These are phyloP conservation scores for Nothobranchius furzeri DNA, from an alignment of 2,113 vertebrate species.

Conservation along the genomic window DNA sequence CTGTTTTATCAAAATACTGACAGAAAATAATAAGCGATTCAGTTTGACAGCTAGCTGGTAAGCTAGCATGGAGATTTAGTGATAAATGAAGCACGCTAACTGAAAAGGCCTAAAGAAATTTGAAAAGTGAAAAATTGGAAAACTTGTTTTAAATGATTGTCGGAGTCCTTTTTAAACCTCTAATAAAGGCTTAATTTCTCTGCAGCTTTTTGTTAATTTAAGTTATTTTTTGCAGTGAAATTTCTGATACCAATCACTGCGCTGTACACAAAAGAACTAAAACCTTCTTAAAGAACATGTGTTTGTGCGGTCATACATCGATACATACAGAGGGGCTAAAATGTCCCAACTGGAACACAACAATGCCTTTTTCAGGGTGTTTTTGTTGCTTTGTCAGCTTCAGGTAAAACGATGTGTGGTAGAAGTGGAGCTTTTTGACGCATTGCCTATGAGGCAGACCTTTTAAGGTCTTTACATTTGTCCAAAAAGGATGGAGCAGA, in stretches of 20 bases:
- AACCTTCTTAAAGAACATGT: conserved; percentile 10
- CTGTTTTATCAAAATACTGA: conserved; percentile 28
- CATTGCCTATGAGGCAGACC: conserved; percentile 14
- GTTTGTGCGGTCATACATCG: conserved; percentile 13
- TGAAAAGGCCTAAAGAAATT: no score
- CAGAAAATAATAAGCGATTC: no score
- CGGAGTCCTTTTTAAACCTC: neutral
- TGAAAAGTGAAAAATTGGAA: no score
- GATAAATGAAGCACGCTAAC: no score
- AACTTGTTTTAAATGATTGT: no score
- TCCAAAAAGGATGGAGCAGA: conserved; percentile 81
- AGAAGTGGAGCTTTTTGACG: conserved; percentile 17
- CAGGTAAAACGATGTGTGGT: conserved; percentile 21
- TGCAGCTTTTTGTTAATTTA: conserved; percentile 25
- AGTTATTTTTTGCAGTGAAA: neutral
- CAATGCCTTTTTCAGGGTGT: neutral
- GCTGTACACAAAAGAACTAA: conserved; percentile 8
- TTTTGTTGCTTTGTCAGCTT: conserved; percentile 44
- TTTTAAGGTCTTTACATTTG: conserved; percentile 71
- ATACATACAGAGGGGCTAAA: conserved; percentile 29
- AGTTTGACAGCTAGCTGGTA: no score
- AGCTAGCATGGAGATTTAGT: no score
- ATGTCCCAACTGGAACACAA: conserved; percentile 32
- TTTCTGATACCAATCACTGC: conserved; percentile 19
- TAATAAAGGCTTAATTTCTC: conserved; percentile 6